These are phyloP conservation scores for Natator depressus DNA, from an alignment of 2,113 vertebrate species.

Conservation along the genomic window DNA sequence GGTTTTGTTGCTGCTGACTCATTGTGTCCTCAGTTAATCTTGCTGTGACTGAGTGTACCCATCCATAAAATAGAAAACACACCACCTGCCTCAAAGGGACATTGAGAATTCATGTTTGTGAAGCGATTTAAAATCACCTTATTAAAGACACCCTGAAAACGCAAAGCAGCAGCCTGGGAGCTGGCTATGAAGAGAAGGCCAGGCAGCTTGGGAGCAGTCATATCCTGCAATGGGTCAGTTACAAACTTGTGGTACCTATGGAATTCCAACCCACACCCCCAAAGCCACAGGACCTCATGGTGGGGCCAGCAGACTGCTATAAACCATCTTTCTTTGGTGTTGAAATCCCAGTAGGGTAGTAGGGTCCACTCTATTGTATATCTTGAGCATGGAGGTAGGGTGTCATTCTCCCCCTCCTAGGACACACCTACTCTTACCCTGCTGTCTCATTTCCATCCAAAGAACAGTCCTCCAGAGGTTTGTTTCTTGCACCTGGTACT, in stretches of 20 bases:
- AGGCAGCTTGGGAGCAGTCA: not conserved
- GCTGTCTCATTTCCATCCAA: not conserved
- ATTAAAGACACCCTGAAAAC: not conserved
- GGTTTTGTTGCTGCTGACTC: slow-evolving; percentile 15
- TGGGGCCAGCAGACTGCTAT: not conserved
- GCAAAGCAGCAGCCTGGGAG: not conserved
- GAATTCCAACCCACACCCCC: not conserved
- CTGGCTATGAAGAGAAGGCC: not conserved
- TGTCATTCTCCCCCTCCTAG: not conserved
- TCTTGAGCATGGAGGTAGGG: not conserved
- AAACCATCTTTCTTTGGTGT: not conserved
- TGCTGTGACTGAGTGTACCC: not conserved
- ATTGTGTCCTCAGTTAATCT: not conserved
- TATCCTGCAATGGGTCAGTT: not conserved
- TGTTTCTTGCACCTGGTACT: not conserved
- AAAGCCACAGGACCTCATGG: not conserved
- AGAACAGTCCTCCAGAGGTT: not conserved
- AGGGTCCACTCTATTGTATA: rapidly evolving
- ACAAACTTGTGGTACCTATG: not conserved
- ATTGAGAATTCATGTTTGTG: not conserved
- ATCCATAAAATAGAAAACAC: not conserved
- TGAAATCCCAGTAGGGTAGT: not conserved
- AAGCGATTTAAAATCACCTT: not conserved
- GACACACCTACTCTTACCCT: not conserved
- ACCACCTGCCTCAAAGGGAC: not conserved